These are phyloP conservation scores for Bucco capensis DNA, from an alignment of 2,113 vertebrate genomes.

Conservation along the genomic window DNA sequence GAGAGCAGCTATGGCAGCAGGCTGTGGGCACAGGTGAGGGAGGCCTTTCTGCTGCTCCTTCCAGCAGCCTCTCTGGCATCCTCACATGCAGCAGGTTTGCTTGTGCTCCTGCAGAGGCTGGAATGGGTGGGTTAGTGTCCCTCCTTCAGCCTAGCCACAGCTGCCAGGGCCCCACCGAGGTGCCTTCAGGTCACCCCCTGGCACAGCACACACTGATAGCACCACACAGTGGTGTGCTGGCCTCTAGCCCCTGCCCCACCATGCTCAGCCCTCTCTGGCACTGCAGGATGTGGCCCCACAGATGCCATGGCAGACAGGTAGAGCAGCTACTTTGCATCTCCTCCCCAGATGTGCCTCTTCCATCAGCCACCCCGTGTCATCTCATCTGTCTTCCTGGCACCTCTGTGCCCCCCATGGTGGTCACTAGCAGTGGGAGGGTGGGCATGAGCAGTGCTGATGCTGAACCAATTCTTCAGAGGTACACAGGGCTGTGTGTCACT, in stretches of 20 bases:
- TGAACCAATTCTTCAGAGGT: background rate
- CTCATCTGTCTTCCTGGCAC: background rate
- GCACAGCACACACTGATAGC: accelerated
- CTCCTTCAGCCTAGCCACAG: background rate
- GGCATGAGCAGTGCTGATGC: background rate
- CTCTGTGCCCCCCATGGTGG: background rate
- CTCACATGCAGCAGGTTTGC: background rate
- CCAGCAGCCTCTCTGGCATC: no score
- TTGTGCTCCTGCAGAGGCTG: background rate
- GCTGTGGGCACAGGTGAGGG: background rate
- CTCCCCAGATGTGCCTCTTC: background rate
- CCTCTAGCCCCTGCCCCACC: accelerated
- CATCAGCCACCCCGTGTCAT: background rate
- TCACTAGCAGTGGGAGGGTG: background rate
- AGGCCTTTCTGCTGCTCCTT: background rate
- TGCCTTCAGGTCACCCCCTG: background rate
- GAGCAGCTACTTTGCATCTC: background rate
- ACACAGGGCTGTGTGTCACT: accelerated
- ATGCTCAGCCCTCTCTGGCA: accelerated
- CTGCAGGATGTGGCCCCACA: background rate
- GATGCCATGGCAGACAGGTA: background rate
- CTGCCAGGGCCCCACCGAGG: background rate
- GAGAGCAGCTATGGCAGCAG: background rate
- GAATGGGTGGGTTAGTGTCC: background rate
- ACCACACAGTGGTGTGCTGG: background rate